Base-by-base conservation (phyloP, 1,140 invertebrate species). In the Drosophila bifasciata region DNA sequence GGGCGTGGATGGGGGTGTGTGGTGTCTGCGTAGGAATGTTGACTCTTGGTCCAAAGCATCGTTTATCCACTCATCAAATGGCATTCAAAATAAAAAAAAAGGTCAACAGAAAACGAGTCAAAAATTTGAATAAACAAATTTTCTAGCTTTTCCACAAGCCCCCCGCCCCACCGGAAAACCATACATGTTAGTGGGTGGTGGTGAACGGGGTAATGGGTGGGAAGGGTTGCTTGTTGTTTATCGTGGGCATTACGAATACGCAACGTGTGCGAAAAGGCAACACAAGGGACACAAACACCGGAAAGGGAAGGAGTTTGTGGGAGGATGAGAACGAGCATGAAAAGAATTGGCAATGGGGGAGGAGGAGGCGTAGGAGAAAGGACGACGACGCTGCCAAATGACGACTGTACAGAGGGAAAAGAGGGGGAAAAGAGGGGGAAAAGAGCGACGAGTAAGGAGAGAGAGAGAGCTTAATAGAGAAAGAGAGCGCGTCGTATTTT, bases 181-280 rank as follows among this genome's bases (percentile, higher is more conserved):
- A 8, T 28, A 25, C 40, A 17, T 8, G 23, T 11, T 17, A 39
- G 36, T n/a, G 41, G 11, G 40, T 7, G 16, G 8, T 4, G 9
- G 32, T 13, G 11, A 13, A 11, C 13, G 32, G 13, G 23, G 25
- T 13, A 16, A 2, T 43, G 43, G 25, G n/a, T 23, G 8, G 59
- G 39, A 63, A 58, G 60, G 51, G 72, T 71, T 58, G 58, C 11
- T 72, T 72, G 81, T 79, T 85, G 67, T 80, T 86, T 77, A 86
- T 70, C 53, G 45, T 11, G 53, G 76, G 52, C 67, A 86, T 76
- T 85, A 86, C 81, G 81, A 88, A 86, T 86, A 86, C 81, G 81
- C 81, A 88, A 77, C 81, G 83, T 86, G 77, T 88, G 69, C 81
- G 78, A 73, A 86, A 86, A 74, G 76, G 77, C 81, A 74, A 85